These are phyloP conservation scores for Brienomyrus brachyistius DNA, from an alignment of 2,113 vertebrate genomes.

Conservation along the genomic window DNA sequence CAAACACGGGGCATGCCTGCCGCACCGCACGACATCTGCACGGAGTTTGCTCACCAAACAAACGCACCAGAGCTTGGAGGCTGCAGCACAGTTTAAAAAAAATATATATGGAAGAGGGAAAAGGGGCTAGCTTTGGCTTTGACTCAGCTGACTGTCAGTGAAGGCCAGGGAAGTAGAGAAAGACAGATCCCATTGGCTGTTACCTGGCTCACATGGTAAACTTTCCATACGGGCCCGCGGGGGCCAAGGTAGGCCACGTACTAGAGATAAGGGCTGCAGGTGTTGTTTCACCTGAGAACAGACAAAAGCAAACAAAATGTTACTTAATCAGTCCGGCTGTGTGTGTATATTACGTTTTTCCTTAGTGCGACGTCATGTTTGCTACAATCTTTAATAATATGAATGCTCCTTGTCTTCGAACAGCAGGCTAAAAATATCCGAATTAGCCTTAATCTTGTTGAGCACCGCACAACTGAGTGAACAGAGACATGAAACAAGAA, in stretches of 20 bases:
- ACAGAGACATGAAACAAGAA: not conserved
- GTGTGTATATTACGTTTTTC: not conserved
- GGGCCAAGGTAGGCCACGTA: slow-evolving; percentile 25
- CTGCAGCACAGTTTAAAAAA: slow-evolving; percentile 25
- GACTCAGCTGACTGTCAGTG: not conserved
- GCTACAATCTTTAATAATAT: not conserved
- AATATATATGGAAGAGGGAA: not conserved
- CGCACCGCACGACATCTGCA: slow-evolving; percentile 36
- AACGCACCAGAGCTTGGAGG: slow-evolving; percentile 17
- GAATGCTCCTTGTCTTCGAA: not conserved
- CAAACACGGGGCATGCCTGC: slow-evolving; percentile 20
- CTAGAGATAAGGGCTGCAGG: slow-evolving; percentile 29
- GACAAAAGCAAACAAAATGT: slow-evolving; percentile 25
- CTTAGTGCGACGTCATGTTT: not conserved
- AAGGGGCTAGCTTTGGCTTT: not conserved
- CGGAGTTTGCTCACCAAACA: slow-evolving; percentile 53
- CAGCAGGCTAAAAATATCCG: not conserved
- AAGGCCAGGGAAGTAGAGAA: not conserved
- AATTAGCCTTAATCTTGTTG: not conserved
- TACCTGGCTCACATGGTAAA: not conserved
- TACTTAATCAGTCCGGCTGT: not conserved
- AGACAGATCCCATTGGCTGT: not conserved
- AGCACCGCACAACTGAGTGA: not conserved
- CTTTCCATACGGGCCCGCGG: not conserved
- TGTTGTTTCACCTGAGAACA: slow-evolving; percentile 40